Evolutionary conservation across 2,113 vertebrate genomes (phyloP).

Genomic region (Lepisosteus osseus): DNA sequence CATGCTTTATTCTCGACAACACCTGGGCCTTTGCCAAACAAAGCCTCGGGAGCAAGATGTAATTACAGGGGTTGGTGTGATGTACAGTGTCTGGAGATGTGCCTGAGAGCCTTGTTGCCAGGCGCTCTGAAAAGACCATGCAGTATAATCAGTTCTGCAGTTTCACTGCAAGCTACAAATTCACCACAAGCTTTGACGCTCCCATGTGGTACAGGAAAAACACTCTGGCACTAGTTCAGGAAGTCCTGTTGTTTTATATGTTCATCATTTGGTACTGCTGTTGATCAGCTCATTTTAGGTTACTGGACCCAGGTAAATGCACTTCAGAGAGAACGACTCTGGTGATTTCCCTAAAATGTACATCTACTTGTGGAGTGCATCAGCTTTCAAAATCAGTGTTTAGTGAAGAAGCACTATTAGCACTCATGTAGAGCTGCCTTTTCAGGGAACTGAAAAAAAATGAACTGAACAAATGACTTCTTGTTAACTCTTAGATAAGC

Average conservation of each 20-base stretch:
- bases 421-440: too few species aligned
- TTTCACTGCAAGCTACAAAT: background rate
- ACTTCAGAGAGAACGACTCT: background rate
- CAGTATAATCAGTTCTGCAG: background rate
- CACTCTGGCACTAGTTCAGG: background rate
- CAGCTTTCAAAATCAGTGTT: too few species aligned
- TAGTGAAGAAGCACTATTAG: too few species aligned
- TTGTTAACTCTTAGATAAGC: too few species aligned
- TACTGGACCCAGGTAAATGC: background rate
- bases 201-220: background rate
- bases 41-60: conserved; percentile 38
- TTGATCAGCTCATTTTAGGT: background rate
- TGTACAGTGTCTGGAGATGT: conserved; percentile 36
- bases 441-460: too few species aligned
- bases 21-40: conserved; percentile 5
- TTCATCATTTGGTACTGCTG: background rate
- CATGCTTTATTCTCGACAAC: background rate
- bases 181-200: background rate
- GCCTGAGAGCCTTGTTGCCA: conserved; percentile 35
- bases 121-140: conserved; percentile 21
- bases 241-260: background rate
- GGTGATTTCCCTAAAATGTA: background rate
- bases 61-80: conserved; percentile 49
- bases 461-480: too few species aligned
- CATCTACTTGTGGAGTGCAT: too few species aligned